Evolutionary conservation across 2,113 vertebrate genomes (phyloP).

Genomic region (Stictonetta naevosa): DNA sequence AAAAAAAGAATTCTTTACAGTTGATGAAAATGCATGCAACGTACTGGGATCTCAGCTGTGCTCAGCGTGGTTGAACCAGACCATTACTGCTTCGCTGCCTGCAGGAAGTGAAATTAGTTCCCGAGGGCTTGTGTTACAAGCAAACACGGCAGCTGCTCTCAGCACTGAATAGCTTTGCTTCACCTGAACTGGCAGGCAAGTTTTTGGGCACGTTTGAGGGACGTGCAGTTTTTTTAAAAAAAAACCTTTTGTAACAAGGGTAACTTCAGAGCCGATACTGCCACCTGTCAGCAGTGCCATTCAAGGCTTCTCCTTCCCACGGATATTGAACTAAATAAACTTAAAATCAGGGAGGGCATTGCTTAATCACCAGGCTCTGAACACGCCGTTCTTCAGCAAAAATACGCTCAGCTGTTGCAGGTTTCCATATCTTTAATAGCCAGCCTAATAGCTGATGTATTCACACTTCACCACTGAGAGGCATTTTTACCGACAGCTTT

Average conservation of each 20-base stretch:
- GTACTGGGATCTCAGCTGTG: constrained; percentile 32
- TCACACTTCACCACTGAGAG: constrained; percentile 3
- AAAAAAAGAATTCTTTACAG: not conserved
- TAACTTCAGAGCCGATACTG: constrained; percentile 25
- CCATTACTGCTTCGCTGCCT: not conserved
- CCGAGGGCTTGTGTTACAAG: not conserved
- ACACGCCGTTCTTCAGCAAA: constrained; percentile 23
- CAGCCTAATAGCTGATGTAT: not conserved
- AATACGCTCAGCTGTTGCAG: constrained; percentile 7
- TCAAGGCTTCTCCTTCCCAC: constrained; percentile 63
- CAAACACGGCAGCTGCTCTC: not conserved
- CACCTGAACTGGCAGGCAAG: constrained; percentile 44
- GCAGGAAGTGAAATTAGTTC: constrained; percentile 13
- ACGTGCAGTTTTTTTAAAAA: not conserved
- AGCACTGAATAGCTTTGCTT: constrained; percentile 38
- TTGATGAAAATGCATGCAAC: not conserved
- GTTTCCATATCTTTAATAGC: constrained; percentile 22
- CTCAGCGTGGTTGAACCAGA: not conserved
- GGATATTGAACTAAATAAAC: constrained; percentile 63
- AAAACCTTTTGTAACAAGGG: constrained; percentile 33
- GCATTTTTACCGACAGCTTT: constrained; percentile 4
- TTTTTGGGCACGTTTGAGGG: constrained; percentile 23
- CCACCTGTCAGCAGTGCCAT: constrained; percentile 12
- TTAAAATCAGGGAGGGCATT: not conserved
- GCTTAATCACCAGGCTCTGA: constrained; percentile 23